Percentiles rank a stretch among this genome's conserved stretches.
phyloP scores from a whole-genome alignment of 2,113 vertebrate species.

The Oncorhynchus masou region DNA sequence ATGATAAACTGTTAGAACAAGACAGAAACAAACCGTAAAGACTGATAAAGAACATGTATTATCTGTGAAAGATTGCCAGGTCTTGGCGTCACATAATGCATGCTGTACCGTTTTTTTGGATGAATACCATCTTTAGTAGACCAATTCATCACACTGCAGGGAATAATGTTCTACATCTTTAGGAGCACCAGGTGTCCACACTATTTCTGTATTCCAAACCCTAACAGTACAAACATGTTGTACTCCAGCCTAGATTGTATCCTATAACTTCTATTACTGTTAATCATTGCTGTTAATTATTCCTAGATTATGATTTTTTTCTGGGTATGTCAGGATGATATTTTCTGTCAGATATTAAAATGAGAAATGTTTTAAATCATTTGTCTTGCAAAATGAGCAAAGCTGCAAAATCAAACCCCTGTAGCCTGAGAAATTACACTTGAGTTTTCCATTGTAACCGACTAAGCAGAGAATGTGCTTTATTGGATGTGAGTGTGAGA shows the following conservation, averaged over 20 bases:
- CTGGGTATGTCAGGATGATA: neutral
- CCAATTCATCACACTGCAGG: constrained; percentile 81
- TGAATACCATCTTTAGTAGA: constrained; percentile 79
- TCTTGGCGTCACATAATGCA: constrained; percentile 66
- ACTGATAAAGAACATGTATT: constrained; percentile 22
- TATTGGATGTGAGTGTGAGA: constrained; percentile 50
- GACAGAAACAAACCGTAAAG: neutral
- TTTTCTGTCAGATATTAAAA: neutral
- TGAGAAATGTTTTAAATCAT: neutral
- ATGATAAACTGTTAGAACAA: neutral
- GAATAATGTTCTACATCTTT: constrained; percentile 74
- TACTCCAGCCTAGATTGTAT: constrained; percentile 62
- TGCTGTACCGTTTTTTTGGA: constrained; percentile 73
- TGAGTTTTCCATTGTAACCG: too few species aligned
- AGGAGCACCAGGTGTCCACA: constrained; percentile 78
- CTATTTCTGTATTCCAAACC: constrained; percentile 73
- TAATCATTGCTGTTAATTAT: constrained; percentile 44
- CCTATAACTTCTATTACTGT: constrained; percentile 53
- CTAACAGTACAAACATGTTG: constrained; percentile 63
- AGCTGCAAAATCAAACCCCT: neutral
- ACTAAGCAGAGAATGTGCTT: constrained; percentile 1
- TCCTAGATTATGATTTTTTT: neutral
- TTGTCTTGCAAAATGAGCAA: neutral
- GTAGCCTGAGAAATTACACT: too few species aligned
- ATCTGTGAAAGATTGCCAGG: constrained; percentile 56